Base-by-base conservation (phyloP, 1,140 invertebrate species). In the Protaetia brevitarsis region DNA sequence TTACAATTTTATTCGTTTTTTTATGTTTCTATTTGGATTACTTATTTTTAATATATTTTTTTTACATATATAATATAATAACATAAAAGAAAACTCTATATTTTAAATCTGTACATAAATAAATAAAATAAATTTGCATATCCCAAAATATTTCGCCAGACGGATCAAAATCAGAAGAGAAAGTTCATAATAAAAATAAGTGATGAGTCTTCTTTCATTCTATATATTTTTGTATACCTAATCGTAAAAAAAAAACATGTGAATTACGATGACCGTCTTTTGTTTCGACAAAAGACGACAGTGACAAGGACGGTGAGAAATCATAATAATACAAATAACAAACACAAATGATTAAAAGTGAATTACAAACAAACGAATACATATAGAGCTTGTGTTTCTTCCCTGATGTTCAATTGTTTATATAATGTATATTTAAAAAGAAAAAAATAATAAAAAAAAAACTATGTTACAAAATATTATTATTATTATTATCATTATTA, bases 391-490 rank as follows among this genome's bases (percentile, higher is more conserved):
- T 51, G 41, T 51, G 13, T 51, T 19, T 8, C 13, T 19, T 2
- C 13, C 8, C 31, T n/a, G 31, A 11, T 34, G 31, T 34, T 34
- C 13, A 34, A 11, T 34, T 34, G 8, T n/a, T 1, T 11, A 34
- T 11, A 34, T 11, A 34, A 34, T 11, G 8, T 11, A 1, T 34
- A 34, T 11, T 11, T 34, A 34, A 34, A 34, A 51, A 1, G 3
- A 51, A 23, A 51, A 19, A 45, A 51, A 23, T 19, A 51, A 51
- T 23, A 51, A 8, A 19, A 16, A 51, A 23, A 2, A 8, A 51
- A 51, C 41, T 51, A 51, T 51, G 41, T 51, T 51, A 51, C 41
- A 41, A 41, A 41, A 41, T 41, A 41, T 41, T 3, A 37, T 13
- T 45, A n/a, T n/a, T n/a, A n/a, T n/a, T n/a, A n/a, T n/a, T n/a